Evolutionary conservation across 2,113 vertebrate genomes (phyloP), one percentile per base, ranked within the genome.

Genomic region (Rhinolophus sinicus): DNA sequence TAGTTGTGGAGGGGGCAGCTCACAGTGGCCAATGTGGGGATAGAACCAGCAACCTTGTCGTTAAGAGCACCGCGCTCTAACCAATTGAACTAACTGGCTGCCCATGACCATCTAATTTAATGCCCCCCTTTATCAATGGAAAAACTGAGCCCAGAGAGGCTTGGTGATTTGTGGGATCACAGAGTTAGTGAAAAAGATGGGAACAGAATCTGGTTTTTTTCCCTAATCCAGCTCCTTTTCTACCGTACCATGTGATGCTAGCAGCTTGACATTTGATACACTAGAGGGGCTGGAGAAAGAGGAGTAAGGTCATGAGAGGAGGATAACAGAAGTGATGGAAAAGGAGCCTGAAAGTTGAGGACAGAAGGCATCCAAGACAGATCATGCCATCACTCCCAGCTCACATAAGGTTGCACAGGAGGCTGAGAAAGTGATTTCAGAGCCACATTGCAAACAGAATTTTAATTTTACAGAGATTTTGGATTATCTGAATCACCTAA

Each of bases 331-430:
- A 64, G 56, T 2, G 26, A 58, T 2, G 33, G 38, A 9, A 52
- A 54, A 15, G 38, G n/a, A 50, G 26, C 14, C 56, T 40, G 35
- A 8, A 22, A 47, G 6, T 0, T 19, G 1, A 28, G 35, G 7
- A 16, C 33, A 28, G 30, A 47, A 72, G n/a, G 16, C 3, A 8
- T 0, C 19, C 6, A 18, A 10, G 67, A 38, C 18, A 9, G 11
- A 14, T 2, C 35, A 33, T 0, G 5, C 8, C 18, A 2, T 14
- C 5, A 15, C 30, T 40, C 33, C 14, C 7, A 19, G 24, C 70
- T 77, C 52, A 21, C 2, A 33, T 35, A 8, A 88, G 33, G 40
- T 0, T 33, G 14, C 47, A 3, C 9, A 40, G 7, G n/a, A 88
- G 19, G 15, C 35, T 30, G 47, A 70, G 19, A 58, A 35, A 33